Percentiles rank a stretch among this genome's conserved stretches.
Conservation (phyloP, 2,888 invertebrate species). For the Brachynemurus nebulosus region DNA sequence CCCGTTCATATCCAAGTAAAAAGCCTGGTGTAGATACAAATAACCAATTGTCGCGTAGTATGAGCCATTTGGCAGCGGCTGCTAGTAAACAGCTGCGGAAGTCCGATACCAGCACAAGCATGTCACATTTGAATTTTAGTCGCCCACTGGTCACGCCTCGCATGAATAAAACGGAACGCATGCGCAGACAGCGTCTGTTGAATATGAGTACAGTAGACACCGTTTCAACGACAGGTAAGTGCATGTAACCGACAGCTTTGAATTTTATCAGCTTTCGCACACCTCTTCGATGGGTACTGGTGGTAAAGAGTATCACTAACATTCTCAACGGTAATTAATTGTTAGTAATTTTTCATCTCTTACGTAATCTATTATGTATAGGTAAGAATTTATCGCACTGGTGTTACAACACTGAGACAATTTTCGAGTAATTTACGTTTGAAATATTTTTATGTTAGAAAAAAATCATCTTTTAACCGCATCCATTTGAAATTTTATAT, state of each 20-base stretch:
- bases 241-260: neutral
- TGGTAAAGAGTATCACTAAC: too few species aligned
- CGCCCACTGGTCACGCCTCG: conserved; percentile 30
- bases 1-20: neutral
- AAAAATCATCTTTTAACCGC: too few species aligned
- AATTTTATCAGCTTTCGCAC: too few species aligned
- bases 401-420: too few species aligned
- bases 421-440: too few species aligned
- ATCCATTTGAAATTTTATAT: too few species aligned
- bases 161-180: conserved; percentile 31
- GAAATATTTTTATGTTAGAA: too few species aligned
- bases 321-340: too few species aligned
- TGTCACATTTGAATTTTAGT: conserved; percentile 31
- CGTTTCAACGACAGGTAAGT: conserved; percentile 21
- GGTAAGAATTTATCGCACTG: too few species aligned
- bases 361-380: too few species aligned
- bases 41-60: conserved; percentile 37
- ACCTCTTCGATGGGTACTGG: too few species aligned
- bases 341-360: too few species aligned
- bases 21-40: neutral
- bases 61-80: conserved; percentile 51
- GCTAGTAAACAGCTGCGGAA: conserved; percentile 25
- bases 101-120: conserved; percentile 34
- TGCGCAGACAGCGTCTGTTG: conserved; percentile 27
- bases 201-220: conserved; percentile 20